Conservation (phyloP, 2,113 vertebrate species). For the Stigmatopora nigra region DNA sequence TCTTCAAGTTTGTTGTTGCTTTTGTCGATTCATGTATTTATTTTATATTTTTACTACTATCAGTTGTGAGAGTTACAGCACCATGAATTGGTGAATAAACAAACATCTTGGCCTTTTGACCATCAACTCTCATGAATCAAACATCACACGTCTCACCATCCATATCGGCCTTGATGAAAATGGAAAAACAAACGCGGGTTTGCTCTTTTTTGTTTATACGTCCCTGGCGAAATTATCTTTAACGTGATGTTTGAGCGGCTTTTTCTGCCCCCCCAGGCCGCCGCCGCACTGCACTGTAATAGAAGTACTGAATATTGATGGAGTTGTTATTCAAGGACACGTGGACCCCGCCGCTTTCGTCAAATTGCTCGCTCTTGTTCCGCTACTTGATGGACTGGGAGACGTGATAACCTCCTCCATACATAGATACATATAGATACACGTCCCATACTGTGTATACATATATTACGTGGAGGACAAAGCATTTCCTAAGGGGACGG, state of each 20-base stretch:
- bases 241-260: conserved; percentile 12
- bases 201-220: background rate
- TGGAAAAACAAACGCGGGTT: background rate
- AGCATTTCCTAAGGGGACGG: conserved; percentile 11
- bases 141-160: conserved; percentile 17
- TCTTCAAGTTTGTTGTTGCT: too few relatives aligned
- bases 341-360: conserved; percentile 33
- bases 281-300: conserved; percentile 12
- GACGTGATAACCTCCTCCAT: background rate
- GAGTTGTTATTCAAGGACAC: conserved; percentile 48
- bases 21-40: too few relatives aligned
- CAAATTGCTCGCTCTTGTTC: conserved; percentile 24
- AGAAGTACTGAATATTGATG: conserved; percentile 49
- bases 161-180: conserved; percentile 6
- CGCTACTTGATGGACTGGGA: conserved; percentile 30
- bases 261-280: background rate
- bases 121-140: conserved; percentile 19
- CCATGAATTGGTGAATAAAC: background rate
- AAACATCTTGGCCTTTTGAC: background rate
- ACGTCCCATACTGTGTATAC: background rate
- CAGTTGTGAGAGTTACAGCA: too few relatives aligned
- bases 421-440: background rate
- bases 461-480: background rate
- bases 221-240: conserved; percentile 14
- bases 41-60: too few relatives aligned